Base-by-base conservation (phyloP, 2,888 invertebrate species). In the Rosalia funebris region DNA sequence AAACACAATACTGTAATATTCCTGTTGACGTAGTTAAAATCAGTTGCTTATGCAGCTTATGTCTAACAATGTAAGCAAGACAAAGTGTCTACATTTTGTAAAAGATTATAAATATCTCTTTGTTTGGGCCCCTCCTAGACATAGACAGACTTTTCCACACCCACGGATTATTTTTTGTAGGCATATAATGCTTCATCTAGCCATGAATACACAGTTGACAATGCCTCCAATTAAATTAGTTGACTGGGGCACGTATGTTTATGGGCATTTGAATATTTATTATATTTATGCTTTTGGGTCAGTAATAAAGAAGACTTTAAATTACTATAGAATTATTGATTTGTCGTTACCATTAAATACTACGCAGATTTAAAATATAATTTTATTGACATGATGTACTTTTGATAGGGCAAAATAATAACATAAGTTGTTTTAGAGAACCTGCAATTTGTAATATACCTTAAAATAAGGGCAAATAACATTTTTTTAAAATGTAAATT, bases 81-180 rank as follows among this genome's bases (percentile, higher is more conserved):
- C 5, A 31, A 47, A 16, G 14, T 14, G 11, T 15, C 31, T 2
- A 41, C 12, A 17, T 41, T 53, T 41, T 42, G 34, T 53, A 15
- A 31, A 41, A 34, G 10, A 42, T 25, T 42, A 42, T 50, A 39
- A 15, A 50, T 53, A 32, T 42, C 17, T 53, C 53, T 32, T 53
- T 53, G 53, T 53, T 53, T 42, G 41, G 42, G 37, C 53, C 53
- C 17, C 53, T 42, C 53, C 53, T 42, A 37, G 15, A 15, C 53
- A 10, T 42, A 53, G 53, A 31, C 42, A 41, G 14, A 19, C 53
- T 11, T 42, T 31, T 45, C 41, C 53, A 42, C 53, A 42, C 42
- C 53, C 53, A 53, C 52, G 17, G 9, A 31, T 19, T 50, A n/a
- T 20, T 11, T 42, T 41, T 52, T 52, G 19, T 15, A 41, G 1